Evolutionary conservation across 2,113 vertebrate genomes (phyloP).

Genomic region (Limnothrissa miodon): DNA sequence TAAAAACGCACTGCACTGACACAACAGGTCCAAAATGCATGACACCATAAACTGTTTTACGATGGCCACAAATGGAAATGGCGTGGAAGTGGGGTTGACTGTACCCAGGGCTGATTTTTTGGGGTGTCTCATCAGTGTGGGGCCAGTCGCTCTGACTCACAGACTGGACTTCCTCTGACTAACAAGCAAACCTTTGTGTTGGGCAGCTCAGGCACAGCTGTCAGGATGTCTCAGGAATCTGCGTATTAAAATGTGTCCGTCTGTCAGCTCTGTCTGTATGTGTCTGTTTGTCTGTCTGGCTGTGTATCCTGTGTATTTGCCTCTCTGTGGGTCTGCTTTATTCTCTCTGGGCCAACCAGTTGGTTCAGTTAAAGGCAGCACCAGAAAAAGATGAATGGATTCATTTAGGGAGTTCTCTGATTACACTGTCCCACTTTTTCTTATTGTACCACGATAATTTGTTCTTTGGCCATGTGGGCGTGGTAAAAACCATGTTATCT

Average conservation of each 20-base stretch:
- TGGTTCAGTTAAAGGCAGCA: neutral
- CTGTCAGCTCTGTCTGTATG: slow-evolving; percentile 50
- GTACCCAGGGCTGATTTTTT: neutral
- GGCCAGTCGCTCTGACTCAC: slow-evolving; percentile 48
- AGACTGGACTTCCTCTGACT: slow-evolving; percentile 28
- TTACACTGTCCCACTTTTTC: neutral
- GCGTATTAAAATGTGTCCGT: slow-evolving; percentile 51
- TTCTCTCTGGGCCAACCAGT: neutral
- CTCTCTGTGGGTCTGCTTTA: neutral
- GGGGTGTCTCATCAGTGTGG: slow-evolving; percentile 23
- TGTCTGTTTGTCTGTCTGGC: slow-evolving; percentile 49
- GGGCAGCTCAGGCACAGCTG: slow-evolving; percentile 65
- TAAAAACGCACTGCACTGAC: neutral
- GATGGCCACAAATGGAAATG: neutral
- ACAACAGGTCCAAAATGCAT: neutral
- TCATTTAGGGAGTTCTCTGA: neutral
- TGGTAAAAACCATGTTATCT: neutral
- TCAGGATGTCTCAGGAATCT: slow-evolving; percentile 69
- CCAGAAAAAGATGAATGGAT: neutral
- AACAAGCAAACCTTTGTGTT: slow-evolving; percentile 63
- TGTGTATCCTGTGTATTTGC: slow-evolving; percentile 41
- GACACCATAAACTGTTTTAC: neutral
- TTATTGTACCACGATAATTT: neutral
- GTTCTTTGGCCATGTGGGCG: neutral
- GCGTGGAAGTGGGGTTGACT: neutral